Conservation (phyloP, 2,888 invertebrate genomes). For the Protonemura montana region DNA sequence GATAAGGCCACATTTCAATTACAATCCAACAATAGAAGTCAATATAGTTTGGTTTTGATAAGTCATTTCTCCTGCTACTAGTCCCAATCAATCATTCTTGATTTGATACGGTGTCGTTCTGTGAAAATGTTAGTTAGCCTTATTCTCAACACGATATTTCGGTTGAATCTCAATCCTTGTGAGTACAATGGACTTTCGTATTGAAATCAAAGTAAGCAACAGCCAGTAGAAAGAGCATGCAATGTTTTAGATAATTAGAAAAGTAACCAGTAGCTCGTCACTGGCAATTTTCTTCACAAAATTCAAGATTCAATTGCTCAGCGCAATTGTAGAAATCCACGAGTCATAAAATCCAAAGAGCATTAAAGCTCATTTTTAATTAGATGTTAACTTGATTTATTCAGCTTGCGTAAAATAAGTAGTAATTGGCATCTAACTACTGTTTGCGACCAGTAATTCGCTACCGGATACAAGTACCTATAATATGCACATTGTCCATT, state of each 20-base stretch:
- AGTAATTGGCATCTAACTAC: neutral
- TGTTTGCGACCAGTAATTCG: neutral
- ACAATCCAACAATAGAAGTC: conserved; percentile 35
- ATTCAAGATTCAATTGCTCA: neutral
- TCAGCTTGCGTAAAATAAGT: neutral
- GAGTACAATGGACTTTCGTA: neutral
- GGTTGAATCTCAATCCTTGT: neutral
- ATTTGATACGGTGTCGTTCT: neutral
- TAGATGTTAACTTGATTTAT: neutral
- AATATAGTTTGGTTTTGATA: conserved; percentile 34
- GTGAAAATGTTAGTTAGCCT: neutral
- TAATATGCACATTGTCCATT: neutral
- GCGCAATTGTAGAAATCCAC: neutral
- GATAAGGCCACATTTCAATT: conserved; percentile 36
- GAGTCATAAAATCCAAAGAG: neutral
- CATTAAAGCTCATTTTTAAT: neutral
- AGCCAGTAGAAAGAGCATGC: neutral
- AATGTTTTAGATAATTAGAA: conserved; percentile 14
- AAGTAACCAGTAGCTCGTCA: neutral
- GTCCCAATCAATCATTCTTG: conserved; percentile 32
- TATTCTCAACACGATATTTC: neutral
- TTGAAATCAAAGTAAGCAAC: neutral
- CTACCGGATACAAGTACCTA: conserved; percentile 22
- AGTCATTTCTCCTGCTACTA: conserved; percentile 22
- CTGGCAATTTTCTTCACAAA: neutral